Base-by-base conservation (phyloP, 2,888 invertebrate species). In the Tenthredo mesomela region DNA sequence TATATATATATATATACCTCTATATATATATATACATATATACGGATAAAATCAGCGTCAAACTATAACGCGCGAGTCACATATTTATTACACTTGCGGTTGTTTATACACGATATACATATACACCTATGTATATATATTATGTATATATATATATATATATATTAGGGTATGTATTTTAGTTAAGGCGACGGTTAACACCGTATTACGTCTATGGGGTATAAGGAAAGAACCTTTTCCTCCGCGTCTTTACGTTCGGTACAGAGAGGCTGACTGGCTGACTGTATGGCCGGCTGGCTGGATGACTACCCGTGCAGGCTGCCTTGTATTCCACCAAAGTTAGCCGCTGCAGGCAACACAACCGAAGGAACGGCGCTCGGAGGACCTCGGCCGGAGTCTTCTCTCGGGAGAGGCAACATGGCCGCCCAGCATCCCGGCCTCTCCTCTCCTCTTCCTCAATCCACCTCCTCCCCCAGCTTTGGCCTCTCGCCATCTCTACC, bases 361-460 rank as follows among this genome's bases (percentile, higher is more conserved):
- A 88, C 87, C 88, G 87, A 88, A 88, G 86, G 87, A 87, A 89
- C 90, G 89, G 89, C 89, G 89, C 90, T 90, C 90, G 89, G 89
- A 89, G 89, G 89, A 89, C 89, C 90, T 89, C 90, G 88, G 88
- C 21, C 89, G 89, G 89, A 90, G 90, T 90, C 90, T 89, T 90
- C 90, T 89, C 90, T 91, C 89, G 95, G 95, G 95, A 95, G 95
- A 95, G 95, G 95, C 96, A 96, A 95, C 95, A 95, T 95, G 95
- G 95, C 95, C 95, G 95, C 95, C 93, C 92, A 91, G 94, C 94
- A 93, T 94, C 94, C 94, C 94, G 89, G 94, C 94, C 93, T 91
- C 94, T 87, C 89, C 87, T 70, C 82, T 85, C 87, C 87, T 88
- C 85, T 84, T 89, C 87, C 86, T 85, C 82, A 87, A 87, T 85